Evolutionary conservation across 2,888 invertebrate genomes (phyloP).

Genomic region (Frankliniella intonsa): DNA sequence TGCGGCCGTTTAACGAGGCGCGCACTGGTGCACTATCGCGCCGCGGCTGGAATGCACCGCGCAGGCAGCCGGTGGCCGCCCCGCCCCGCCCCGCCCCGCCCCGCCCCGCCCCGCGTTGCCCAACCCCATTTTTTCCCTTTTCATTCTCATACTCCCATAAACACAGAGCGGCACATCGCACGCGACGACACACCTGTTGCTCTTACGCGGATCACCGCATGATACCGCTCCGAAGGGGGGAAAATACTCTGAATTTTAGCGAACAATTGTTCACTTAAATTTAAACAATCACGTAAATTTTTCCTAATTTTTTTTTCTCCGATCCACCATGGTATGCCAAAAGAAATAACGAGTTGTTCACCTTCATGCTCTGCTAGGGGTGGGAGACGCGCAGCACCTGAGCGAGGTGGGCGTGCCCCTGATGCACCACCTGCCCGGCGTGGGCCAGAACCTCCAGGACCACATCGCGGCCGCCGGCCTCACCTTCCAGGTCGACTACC

Average conservation of each 20-base stretch:
- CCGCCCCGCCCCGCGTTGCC: constrained; percentile 38
- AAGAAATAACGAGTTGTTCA: neutral
- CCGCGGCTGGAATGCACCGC: neutral
- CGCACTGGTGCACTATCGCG: too few species aligned
- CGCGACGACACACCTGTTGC: too few species aligned
- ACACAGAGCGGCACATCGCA: too few species aligned
- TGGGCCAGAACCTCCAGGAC: constrained; percentile 82
- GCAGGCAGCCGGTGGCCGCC: neutral
- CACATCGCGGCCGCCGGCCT: constrained; percentile 84
- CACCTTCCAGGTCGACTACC: constrained; percentile 73
- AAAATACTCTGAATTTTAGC: too few species aligned
- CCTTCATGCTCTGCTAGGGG: constrained; percentile 51
- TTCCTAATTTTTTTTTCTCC: neutral
- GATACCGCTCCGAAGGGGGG: too few species aligned
- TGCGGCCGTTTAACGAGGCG: too few species aligned
- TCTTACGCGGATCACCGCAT: too few species aligned
- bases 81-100: constrained; percentile 41
- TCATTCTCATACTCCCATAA: too few species aligned
- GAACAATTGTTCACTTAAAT: too few species aligned
- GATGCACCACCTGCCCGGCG: constrained; percentile 72
- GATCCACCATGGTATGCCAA: neutral
- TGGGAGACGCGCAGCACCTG: constrained; percentile 74
- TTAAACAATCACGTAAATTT: neutral
- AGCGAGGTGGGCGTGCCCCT: constrained; percentile 66
- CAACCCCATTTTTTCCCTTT: constrained; percentile 37